phyloP scores from a whole-genome alignment of 2,797 vertebrate species.

The Phyllotis vaccarum region DNA sequence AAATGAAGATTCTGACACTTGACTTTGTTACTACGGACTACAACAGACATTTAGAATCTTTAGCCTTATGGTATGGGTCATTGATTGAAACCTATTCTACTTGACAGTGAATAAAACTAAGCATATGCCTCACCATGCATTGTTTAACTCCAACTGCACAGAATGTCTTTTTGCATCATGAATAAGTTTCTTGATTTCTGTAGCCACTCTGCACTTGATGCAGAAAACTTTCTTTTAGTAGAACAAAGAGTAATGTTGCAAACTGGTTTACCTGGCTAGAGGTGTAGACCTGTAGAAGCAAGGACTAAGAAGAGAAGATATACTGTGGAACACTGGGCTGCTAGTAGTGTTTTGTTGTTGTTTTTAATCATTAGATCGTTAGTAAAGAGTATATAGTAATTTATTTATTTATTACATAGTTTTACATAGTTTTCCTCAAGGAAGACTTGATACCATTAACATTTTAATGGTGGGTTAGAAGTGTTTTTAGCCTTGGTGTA shows the following conservation, averaged over 20 bases:
- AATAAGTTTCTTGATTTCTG: conserved; percentile 14
- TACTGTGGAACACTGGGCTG: not conserved
- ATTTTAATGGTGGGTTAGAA: not conserved
- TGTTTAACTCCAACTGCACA: conserved; percentile 55
- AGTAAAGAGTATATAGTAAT: not conserved
- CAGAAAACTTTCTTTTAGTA: conserved; percentile 41
- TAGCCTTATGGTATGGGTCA: not conserved
- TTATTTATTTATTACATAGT: too few relatives aligned
- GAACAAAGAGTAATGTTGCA: conserved; percentile 48
- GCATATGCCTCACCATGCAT: not conserved
- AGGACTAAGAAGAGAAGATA: not conserved
- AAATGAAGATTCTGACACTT: conserved; percentile 6
- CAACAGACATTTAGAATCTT: conserved; percentile 34
- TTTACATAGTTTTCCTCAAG: not conserved
- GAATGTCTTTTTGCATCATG: conserved; percentile 31
- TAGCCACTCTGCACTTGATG: not conserved
- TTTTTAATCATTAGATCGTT: conserved; percentile 16
- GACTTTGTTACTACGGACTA: not conserved
- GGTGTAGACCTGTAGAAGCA: not conserved
- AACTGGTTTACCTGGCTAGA: conserved; percentile 45
- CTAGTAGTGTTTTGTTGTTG: not conserved
- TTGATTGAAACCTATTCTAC: not conserved
- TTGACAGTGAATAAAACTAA: conserved; percentile 9
- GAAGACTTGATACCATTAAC: not conserved
- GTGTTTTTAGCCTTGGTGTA: not conserved